phyloP scores from a whole-genome alignment of 2,113 vertebrate genomes.

The Himantopus leucocephalus region DNA sequence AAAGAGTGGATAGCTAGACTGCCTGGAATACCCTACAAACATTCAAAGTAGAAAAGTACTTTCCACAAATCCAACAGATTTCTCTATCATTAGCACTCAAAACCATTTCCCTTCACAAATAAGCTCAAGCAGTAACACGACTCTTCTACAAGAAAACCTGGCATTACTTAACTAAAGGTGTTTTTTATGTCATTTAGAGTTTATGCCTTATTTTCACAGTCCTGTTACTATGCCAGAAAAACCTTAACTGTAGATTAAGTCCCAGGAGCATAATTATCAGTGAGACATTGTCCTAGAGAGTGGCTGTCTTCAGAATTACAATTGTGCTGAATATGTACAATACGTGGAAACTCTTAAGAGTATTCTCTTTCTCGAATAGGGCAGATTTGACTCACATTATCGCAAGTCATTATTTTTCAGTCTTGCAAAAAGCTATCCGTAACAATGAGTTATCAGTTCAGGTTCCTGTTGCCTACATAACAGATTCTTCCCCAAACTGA shows the following conservation, averaged over 20 bases:
- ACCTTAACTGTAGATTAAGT: neutral
- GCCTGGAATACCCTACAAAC: neutral
- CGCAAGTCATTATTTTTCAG: neutral
- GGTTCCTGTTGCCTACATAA: neutral
- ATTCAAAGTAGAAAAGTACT: neutral
- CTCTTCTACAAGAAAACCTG: neutral
- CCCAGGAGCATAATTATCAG: neutral
- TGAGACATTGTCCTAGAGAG: neutral
- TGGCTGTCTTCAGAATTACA: neutral
- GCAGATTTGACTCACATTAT: neutral
- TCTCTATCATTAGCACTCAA: neutral
- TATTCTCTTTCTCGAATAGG: neutral
- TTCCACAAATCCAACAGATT: neutral
- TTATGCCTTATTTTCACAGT: neutral
- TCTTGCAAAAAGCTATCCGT: neutral
- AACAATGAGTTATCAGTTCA: neutral
- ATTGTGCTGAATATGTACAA: neutral
- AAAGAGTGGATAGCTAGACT: neutral
- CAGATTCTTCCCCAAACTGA: neutral
- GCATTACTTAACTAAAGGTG: neutral
- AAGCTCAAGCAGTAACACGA: neutral
- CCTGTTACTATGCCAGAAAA: neutral
- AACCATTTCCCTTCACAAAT: neutral
- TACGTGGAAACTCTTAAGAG: neutral
- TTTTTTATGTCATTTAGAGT: neutral